Percentiles rank a stretch among this genome's conserved stretches.
phyloP scores from a whole-genome alignment of 2,797 vertebrate species.

The Numenius phaeopus region DNA sequence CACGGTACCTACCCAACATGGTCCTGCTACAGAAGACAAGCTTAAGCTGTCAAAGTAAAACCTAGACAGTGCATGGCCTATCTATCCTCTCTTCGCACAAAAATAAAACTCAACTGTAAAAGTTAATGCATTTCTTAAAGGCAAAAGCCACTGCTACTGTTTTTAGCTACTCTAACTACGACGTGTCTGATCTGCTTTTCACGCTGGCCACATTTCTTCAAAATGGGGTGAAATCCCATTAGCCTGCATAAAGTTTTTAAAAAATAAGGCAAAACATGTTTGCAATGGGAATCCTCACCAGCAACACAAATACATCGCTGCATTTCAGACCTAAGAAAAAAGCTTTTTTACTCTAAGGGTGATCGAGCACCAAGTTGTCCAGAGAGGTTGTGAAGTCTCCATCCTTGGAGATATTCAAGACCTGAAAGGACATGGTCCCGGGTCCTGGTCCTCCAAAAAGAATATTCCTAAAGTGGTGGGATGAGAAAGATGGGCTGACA shows the following conservation, averaged over 20 bases:
- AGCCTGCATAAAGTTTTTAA: neutral
- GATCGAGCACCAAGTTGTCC: neutral
- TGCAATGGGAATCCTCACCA: neutral
- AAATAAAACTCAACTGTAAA: neutral
- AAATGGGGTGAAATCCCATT: neutral
- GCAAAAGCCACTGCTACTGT: neutral
- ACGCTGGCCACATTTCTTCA: neutral
- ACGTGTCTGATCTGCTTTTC: neutral
- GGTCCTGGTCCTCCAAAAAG: neutral
- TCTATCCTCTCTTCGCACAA: neutral
- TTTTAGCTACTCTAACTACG: neutral
- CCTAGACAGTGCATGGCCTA: neutral
- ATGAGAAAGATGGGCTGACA: neutral
- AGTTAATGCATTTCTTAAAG: neutral
- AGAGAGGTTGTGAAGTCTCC: neutral
- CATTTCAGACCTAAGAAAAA: neutral
- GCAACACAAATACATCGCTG: fast-evolving
- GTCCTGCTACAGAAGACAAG: neutral
- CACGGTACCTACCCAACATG: fast-evolving
- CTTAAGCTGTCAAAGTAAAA: neutral
- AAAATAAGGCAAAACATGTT: neutral
- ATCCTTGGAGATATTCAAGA: neutral
- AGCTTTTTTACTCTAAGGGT: neutral
- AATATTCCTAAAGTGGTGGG: neutral
- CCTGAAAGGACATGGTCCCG: neutral